Evolutionary conservation across 2,113 vertebrate genomes (phyloP).

Genomic region (Tetraodon nigroviridis): DNA sequence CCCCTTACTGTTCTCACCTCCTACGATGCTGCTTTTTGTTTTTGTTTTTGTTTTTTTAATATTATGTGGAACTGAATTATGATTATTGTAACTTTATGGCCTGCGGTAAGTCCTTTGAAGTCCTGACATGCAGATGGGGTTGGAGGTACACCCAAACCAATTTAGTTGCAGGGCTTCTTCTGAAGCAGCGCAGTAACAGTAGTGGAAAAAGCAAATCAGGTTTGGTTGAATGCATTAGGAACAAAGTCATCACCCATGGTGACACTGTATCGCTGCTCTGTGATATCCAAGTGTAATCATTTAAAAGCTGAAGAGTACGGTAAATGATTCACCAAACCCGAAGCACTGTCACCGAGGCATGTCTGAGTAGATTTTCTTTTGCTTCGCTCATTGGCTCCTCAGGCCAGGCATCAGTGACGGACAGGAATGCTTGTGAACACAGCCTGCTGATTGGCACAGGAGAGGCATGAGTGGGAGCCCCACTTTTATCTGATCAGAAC

Average conservation of each 20-base stretch:
- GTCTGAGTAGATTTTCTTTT: slow-evolving; percentile 15
- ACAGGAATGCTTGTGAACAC: slow-evolving; percentile 71
- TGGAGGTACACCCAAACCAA: slow-evolving; percentile 50
- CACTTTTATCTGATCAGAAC: slow-evolving; percentile 71
- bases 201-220: too few relatives aligned
- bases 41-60: too few relatives aligned
- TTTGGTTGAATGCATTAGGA: too few relatives aligned
- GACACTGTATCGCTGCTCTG: too few relatives aligned
- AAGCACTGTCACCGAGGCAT: slow-evolving; percentile 3
- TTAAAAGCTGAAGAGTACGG: background rate
- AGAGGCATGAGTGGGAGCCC: slow-evolving; percentile 37
- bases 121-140: slow-evolving; percentile 35
- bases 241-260: too few relatives aligned
- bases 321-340: slow-evolving; percentile 35
- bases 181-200: slow-evolving; percentile 14
- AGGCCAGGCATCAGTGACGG: slow-evolving; percentile 64
- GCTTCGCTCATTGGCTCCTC: slow-evolving; percentile 30
- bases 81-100: slow-evolving; percentile 37
- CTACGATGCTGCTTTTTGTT: slow-evolving; percentile 50
- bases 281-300: background rate
- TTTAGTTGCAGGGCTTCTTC: slow-evolving; percentile 16
- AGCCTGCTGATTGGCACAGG: slow-evolving; percentile 54
- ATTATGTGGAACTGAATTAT: slow-evolving; percentile 32
- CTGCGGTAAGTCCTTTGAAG: slow-evolving; percentile 49
- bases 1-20: slow-evolving; percentile 22